Conservation (phyloP, 2,797 vertebrate species). For the Lithobates sylvaticus region DNA sequence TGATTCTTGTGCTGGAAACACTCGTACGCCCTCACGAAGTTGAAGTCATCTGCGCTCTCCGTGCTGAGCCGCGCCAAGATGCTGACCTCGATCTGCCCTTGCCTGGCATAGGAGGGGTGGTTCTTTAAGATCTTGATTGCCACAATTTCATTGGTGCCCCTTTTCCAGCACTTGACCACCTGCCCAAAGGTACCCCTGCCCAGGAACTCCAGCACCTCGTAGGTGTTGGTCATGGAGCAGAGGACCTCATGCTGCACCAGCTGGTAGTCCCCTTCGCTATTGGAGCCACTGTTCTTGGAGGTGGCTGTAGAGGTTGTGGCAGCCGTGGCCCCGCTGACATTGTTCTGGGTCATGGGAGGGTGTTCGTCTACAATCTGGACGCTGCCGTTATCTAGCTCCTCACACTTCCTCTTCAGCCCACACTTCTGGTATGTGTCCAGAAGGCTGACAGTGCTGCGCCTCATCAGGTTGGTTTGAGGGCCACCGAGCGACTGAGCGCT, state of each 20-base stretch:
- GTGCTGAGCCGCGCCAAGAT: constrained; percentile 97
- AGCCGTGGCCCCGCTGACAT: constrained; percentile 88
- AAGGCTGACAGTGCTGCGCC: constrained; percentile 98
- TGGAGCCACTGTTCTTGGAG: constrained; percentile 96
- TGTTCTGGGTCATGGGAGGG: constrained; percentile 93
- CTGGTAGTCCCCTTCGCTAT: constrained; percentile 97
- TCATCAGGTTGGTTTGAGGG: constrained; percentile 92
- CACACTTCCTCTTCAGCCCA: constrained; percentile 98
- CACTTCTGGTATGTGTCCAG: constrained; percentile 99
- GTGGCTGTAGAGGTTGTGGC: constrained; percentile 93
- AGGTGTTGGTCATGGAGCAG: constrained; percentile 99
- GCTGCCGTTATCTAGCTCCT: constrained; percentile 94
- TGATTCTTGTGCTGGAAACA: constrained; percentile 99
- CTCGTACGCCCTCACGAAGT: constrained; percentile 97
- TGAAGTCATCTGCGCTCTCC: constrained; percentile 96
- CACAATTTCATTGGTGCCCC: constrained; percentile 98
- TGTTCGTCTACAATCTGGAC: constrained; percentile 97
- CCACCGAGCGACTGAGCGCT: constrained; percentile 81
- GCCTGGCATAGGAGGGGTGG: constrained; percentile 96
- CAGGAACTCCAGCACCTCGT: constrained; percentile 96
- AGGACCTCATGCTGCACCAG: constrained; percentile 98
- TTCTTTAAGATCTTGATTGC: constrained; percentile 99
- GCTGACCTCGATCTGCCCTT: constrained; percentile 98
- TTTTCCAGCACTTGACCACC: constrained; percentile 99
- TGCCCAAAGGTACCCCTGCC: constrained; percentile 97